Conservation (phyloP, 1,140 invertebrate genomes). For the Oncopodura yosiiana region DNA sequence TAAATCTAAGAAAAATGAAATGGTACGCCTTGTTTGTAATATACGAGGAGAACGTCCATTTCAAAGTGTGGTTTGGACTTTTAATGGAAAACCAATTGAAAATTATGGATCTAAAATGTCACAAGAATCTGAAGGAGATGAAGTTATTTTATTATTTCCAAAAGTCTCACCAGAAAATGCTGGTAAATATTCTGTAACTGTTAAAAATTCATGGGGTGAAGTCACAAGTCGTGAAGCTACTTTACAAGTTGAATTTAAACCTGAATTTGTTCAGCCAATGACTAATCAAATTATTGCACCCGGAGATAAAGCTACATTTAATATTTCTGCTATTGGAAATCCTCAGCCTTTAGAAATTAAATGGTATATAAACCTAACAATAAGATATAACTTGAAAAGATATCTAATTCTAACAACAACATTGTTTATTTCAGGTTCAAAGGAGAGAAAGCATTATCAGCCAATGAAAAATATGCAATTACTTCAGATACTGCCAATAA, state of each 20-base stretch:
- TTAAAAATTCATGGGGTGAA: constrained; percentile 39
- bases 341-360: constrained; percentile 50
- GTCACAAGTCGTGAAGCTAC: constrained; percentile 37
- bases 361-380: constrained; percentile 48
- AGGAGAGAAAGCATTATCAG: constrained; percentile 4
- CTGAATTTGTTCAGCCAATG: constrained; percentile 59
- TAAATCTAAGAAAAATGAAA: constrained; percentile 57
- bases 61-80: constrained; percentile 10
- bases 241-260: constrained; percentile 3
- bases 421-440: too few species aligned
- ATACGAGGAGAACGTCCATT: neutral
- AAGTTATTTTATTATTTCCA: constrained; percentile 42
- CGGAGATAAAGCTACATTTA: constrained; percentile 58
- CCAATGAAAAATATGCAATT: too few species aligned
- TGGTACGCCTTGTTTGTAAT: neutral
- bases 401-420: too few species aligned
- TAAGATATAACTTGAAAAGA: too few species aligned
- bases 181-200: neutral
- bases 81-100: constrained; percentile 33
- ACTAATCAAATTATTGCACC: constrained; percentile 60
- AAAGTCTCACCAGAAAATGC: neutral
- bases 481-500: neutral
- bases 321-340: constrained; percentile 61
- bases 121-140: neutral
- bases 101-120: neutral